Conservation (phyloP, 2,113 vertebrate species). For the Haemorhous mexicanus region DNA sequence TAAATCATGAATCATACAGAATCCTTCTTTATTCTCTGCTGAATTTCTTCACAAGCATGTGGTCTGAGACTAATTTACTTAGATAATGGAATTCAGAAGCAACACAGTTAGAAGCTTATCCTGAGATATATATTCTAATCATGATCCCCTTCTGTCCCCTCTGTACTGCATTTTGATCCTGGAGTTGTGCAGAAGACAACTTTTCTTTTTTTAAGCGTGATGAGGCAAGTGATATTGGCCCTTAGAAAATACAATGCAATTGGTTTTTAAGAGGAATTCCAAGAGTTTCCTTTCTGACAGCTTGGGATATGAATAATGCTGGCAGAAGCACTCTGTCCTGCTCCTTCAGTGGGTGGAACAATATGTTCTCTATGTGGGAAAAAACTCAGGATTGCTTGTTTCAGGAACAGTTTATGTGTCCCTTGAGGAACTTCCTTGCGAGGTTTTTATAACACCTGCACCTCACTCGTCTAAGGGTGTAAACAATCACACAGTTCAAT, state of each 20-base stretch:
- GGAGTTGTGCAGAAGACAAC: background rate
- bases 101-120: background rate
- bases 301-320: conserved; percentile 50
- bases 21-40: background rate
- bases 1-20: background rate
- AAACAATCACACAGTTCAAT: conserved; percentile 2
- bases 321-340: conserved; percentile 27
- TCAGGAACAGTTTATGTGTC: conserved; percentile 13
- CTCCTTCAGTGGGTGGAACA: conserved; percentile 42
- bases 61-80: background rate
- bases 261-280: conserved; percentile 36
- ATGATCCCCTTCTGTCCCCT: background rate
- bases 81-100: background rate
- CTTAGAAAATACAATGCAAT: background rate
- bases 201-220: background rate
- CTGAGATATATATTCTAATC: background rate
- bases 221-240: background rate
- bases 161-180: background rate
- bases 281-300: conserved; percentile 38
- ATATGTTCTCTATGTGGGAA: conserved; percentile 46
- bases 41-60: background rate
- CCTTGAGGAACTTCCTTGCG: background rate
- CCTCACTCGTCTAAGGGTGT: background rate
- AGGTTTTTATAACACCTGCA: conserved; percentile 45
- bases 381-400: background rate